Base-by-base conservation (phyloP, 1,140 invertebrate genomes). In the Capitella teleta region DNA sequence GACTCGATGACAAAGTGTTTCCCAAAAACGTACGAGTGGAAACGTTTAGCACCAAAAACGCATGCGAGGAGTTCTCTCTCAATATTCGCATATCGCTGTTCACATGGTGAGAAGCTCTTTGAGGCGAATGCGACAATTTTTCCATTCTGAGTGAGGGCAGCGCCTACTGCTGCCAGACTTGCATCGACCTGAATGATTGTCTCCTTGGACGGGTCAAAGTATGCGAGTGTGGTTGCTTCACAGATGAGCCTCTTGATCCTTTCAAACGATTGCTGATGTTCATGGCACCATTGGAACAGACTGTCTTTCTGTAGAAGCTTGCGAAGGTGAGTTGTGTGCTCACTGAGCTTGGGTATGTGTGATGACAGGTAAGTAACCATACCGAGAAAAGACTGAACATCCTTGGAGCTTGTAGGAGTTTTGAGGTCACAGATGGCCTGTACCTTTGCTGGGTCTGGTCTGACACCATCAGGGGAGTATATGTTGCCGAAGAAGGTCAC, bases 61-160 rank as follows among this genome's bases (percentile, higher is more conserved):
- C 52, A 28, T 6, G 44, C 51, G 12, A 56, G 30, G 5, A 44
- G 28, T 30, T 53, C 45, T 23, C 24, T 25, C 36, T 49, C 51
- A n/a, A 53, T 56, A 5, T 18, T 44, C 16, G 50, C 14, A 37
- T 53, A 56, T 2, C 37, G 37, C 12, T 37, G 18, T 5, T 56
- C n/a, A n/a, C n/a, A n/a, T n/a, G n/a, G n/a, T n/a, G n/a, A n/a
- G n/a, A n/a, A n/a, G n/a, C n/a, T n/a, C n/a, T n/a, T n/a, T n/a
- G n/a, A n/a, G n/a, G n/a, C 54, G 2, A 38, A 24, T 14, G 19
- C 21, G 18, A 47, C 28, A 8, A 44, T 41, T 57, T 58, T 59
- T 66, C 63, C 18, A 46, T 73, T 60, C 54, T 78, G 74, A 5
- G 72, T 34, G 0, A 77, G 28, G 6, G 68, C 61, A 25, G 64